Evolutionary conservation across 2,888 invertebrate species (phyloP), one percentile per base, ranked within the genome.

Genomic region (Dysmachus trigonus): DNA sequence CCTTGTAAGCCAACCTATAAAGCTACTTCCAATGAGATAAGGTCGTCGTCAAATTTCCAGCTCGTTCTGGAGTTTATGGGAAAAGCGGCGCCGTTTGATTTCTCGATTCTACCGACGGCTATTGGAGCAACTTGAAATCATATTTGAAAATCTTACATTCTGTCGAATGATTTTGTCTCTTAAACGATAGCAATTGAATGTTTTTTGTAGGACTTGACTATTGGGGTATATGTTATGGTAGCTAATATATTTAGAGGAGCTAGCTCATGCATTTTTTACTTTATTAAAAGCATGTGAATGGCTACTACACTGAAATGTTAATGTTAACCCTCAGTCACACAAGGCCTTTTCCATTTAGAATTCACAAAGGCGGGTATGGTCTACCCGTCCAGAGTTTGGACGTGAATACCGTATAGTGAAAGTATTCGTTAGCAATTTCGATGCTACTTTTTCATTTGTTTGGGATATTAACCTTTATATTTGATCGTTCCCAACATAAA

Each of bases 11-110:
- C 33, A 33, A 15, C n/a, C 74, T 31, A 74, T 74, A 74, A 74
- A 74, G 74, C 74, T 74, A 74, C 74, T 35, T 18, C 74, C 30
- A 74, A n/a, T 33, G 74, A 74, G 74, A 74, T 74, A 74, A 74
- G 31, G 35, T 33, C 74, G 74, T 74, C 33, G 35, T 33, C 74
- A 74, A 74, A 35, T 18, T 74, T 15, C 18, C 33, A 74, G 18
- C 3, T 7, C n/a, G 8, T n/a, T 33, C 35, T 18, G 2, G 33
- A 18, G 35, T 74, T 74, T 35, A 35, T 33, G 18, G 22, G 33
- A 35, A 74, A 74, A 74, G 74, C 74, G 33, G 74, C 74, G 35
- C 35, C 74, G 8, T 62, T 62, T 62, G 62, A 62, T 27, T 27
- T 27, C 62, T 22, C 3, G 22, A 18, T 13, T 62, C 22, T 6